Percentiles rank a stretch among this genome's conserved stretches.
Conservation (phyloP, 2,113 vertebrate species). For the Chaenogobius annularis region DNA sequence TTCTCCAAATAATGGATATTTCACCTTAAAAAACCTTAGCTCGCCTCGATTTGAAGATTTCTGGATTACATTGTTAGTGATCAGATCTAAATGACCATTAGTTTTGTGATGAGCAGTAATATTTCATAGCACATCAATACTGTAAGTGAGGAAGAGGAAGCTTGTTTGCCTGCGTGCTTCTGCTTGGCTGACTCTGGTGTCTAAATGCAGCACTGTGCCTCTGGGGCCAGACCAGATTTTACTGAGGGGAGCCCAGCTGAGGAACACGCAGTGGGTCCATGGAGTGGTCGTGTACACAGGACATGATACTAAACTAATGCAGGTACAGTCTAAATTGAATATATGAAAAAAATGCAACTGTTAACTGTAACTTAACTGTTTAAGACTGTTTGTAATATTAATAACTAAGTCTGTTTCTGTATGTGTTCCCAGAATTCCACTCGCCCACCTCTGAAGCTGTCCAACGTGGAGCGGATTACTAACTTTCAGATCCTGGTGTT, state of each 20-base stretch:
- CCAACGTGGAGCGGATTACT: conserved; percentile 96
- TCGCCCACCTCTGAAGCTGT: conserved; percentile 94
- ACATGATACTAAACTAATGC: conserved; percentile 99
- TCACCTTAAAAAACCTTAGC: no score
- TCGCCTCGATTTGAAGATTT: neutral
- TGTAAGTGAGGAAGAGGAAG: conserved; percentile 2
- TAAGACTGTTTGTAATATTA: neutral
- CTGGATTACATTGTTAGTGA: neutral
- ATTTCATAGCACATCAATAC: neutral
- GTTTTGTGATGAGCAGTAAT: neutral
- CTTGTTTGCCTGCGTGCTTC: neutral
- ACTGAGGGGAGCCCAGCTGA: conserved; percentile 92
- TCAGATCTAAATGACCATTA: neutral
- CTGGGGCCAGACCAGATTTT: conserved; percentile 96
- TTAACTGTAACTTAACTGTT: neutral
- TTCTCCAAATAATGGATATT: no score
- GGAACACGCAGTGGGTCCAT: conserved; percentile 97
- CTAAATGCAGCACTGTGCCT: conserved; percentile 82
- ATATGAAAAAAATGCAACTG: neutral
- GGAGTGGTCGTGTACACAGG: conserved; percentile 98
- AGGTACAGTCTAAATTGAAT: conserved; percentile 75
- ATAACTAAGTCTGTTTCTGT: conserved; percentile 23
- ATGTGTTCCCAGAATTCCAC: conserved; percentile 88
- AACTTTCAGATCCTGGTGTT: conserved; percentile 97
- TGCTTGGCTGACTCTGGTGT: conserved; percentile 18